Evolutionary conservation across 2,888 invertebrate species (phyloP).

Genomic region (Mamestra brassicae): DNA sequence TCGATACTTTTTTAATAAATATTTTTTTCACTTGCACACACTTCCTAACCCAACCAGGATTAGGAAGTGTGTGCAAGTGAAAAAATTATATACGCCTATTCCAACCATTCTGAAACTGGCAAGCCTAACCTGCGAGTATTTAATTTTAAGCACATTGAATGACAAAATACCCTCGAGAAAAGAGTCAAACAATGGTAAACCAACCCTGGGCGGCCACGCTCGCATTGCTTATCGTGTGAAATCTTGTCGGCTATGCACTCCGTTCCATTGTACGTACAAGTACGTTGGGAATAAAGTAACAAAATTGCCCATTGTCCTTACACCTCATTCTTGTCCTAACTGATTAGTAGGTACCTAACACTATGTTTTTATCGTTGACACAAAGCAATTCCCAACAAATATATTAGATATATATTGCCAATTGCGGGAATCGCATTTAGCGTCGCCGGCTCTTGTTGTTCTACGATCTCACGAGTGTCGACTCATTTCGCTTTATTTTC

Average conservation of each 20-base stretch:
- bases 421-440: constrained; percentile 84
- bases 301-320: constrained; percentile 85
- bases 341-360: constrained; percentile 82
- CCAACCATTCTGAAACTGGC: constrained; percentile 1
- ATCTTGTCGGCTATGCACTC: constrained; percentile 71
- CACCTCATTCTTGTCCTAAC: constrained; percentile 80
- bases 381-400: constrained; percentile 85
- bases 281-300: constrained; percentile 77
- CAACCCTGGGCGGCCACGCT: constrained; percentile 65
- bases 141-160: constrained; percentile 54
- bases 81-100: neutral
- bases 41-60: too few relatives aligned
- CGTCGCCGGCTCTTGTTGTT: constrained; percentile 79
- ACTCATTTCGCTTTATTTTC: constrained; percentile 82
- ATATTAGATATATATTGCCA: constrained; percentile 75
- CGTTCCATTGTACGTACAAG: constrained; percentile 69
- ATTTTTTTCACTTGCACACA: too few relatives aligned
- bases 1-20: too few relatives aligned
- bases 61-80: too few relatives aligned
- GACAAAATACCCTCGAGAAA: constrained; percentile 61
- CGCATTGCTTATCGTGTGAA: constrained; percentile 76
- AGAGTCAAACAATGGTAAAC: constrained; percentile 68
- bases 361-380: constrained; percentile 82
- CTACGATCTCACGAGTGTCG: constrained; percentile 81
- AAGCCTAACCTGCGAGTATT: neutral